phyloP scores from a whole-genome alignment of 2,888 invertebrate genomes.

The Ormia ochracea region DNA sequence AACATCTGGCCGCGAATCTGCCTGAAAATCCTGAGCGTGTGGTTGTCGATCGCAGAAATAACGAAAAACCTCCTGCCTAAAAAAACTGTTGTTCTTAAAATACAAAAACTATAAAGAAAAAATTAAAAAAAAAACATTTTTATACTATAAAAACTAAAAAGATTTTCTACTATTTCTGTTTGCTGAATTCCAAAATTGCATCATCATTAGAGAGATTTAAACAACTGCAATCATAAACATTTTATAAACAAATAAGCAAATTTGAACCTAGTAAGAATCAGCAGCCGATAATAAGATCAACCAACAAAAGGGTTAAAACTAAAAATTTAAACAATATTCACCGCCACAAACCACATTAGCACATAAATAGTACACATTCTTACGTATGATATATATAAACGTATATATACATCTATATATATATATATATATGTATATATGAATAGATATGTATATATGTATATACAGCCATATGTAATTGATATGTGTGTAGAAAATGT shows the following conservation, averaged over 20 bases:
- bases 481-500: slow-evolving; percentile 38
- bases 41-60: slow-evolving; percentile 83
- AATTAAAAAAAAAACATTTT: slow-evolving; percentile 40
- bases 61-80: slow-evolving; percentile 76
- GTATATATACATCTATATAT: slow-evolving; percentile 17
- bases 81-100: slow-evolving; percentile 77
- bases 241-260: slow-evolving; percentile 5
- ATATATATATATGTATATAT: too few species aligned
- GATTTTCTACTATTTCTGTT: slow-evolving; percentile 10
- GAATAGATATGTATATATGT: too few species aligned
- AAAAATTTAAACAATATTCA: slow-evolving; percentile 33
- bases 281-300: background rate
- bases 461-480: slow-evolving; percentile 47
- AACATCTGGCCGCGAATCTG: slow-evolving; percentile 87
- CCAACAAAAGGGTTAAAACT: slow-evolving; percentile 12
- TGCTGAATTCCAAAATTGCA: slow-evolving; percentile 33
- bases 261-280: background rate
- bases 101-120: slow-evolving; percentile 26
- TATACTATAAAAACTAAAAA: slow-evolving; percentile 22
- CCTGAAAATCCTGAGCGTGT: slow-evolving; percentile 85
- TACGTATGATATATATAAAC: too few species aligned
- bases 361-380: slow-evolving; percentile 33
- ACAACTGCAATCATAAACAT: slow-evolving; percentile 15
- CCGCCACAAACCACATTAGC: slow-evolving; percentile 51
- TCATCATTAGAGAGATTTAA: slow-evolving; percentile 20